Conservation (phyloP, 2,113 vertebrate genomes). For the Cephalopholis sonnerati region DNA sequence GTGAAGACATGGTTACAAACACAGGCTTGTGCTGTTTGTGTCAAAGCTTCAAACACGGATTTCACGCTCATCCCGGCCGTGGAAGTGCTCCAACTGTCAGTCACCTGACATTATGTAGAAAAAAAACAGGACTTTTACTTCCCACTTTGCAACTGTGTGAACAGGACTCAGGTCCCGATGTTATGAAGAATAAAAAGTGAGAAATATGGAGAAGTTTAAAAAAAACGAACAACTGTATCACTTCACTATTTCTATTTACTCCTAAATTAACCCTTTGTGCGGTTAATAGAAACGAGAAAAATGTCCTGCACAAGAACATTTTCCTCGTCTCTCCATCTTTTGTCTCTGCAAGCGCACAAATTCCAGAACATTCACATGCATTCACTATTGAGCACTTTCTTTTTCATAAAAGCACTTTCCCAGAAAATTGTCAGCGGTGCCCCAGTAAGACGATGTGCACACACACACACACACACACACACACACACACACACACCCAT, state of each 20-base stretch:
- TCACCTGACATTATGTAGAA: background rate
- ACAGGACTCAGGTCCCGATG: background rate
- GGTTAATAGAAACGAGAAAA: background rate
- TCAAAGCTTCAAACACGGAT: background rate
- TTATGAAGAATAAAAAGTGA: background rate
- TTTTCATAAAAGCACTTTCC: conserved; percentile 45
- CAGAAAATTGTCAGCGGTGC: conserved; percentile 28
- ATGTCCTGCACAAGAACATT: background rate
- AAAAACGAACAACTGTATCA: background rate
- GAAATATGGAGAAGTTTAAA: background rate
- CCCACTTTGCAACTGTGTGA: background rate
- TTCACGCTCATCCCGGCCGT: background rate
- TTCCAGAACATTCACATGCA: conserved; percentile 14
- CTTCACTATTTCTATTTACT: background rate
- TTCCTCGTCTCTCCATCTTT: background rate
- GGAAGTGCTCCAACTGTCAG: background rate
- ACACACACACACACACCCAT: conserved; percentile 42
- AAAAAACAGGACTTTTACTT: background rate
- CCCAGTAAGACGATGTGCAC: conserved; percentile 17
- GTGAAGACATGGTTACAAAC: background rate
- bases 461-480: conserved; percentile 44
- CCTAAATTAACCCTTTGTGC: background rate
- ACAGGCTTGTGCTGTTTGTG: background rate
- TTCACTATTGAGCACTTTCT: conserved; percentile 36
- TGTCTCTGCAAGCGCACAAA: background rate